These are phyloP conservation scores for Temnothorax rugatulus DNA, from an alignment of 2,888 invertebrate species.

Conservation along the genomic window DNA sequence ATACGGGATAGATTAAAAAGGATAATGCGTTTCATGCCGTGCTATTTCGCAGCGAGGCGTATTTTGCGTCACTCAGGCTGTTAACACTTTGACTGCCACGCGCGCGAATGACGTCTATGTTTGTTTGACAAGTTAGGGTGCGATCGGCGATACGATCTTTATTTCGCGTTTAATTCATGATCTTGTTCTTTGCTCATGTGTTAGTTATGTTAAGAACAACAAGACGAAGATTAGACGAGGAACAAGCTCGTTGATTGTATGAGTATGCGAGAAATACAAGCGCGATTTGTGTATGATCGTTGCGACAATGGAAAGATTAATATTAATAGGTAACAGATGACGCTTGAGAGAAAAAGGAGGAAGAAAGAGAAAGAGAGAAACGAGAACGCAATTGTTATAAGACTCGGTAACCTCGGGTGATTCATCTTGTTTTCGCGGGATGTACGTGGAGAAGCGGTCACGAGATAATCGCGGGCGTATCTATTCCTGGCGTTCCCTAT, in stretches of 20 bases:
- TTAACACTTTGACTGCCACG: constrained; percentile 11
- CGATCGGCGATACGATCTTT: neutral
- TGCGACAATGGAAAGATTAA: constrained; percentile 13
- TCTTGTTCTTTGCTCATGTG: neutral
- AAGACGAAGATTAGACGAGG: neutral
- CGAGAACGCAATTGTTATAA: constrained; percentile 35
- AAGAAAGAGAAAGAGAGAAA: neutral
- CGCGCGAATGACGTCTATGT: constrained; percentile 10
- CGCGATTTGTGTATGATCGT: neutral
- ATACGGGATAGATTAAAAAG: neutral
- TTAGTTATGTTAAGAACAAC: neutral
- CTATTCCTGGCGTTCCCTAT: constrained; percentile 68
- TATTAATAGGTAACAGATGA: constrained; percentile 32
- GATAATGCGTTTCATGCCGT: neutral
- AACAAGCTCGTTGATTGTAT: neutral
- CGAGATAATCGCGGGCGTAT: constrained; percentile 67
- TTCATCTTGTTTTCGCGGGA: constrained; percentile 66
- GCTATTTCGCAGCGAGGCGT: neutral
- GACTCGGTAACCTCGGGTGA: constrained; percentile 38
- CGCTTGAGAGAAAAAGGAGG: neutral
- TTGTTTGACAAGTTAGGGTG: neutral
- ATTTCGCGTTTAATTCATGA: neutral
- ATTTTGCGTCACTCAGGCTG: neutral
- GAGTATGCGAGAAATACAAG: neutral
- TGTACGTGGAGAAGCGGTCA: constrained; percentile 53